These are phyloP conservation scores for Catocala nupta DNA, from an alignment of 2,888 invertebrate species.

Conservation along the genomic window DNA sequence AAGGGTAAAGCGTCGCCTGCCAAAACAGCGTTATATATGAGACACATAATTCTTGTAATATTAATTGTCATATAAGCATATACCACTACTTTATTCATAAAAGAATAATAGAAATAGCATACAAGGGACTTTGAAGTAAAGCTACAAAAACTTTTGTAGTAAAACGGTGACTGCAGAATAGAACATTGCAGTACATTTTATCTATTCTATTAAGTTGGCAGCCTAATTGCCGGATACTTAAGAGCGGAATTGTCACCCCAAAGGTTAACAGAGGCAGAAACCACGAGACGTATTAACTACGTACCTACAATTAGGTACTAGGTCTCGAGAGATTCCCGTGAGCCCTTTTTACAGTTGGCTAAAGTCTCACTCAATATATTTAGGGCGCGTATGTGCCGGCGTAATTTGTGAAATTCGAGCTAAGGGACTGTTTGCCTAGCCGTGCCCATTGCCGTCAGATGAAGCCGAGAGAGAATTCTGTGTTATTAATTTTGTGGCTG, in stretches of 20 bases:
- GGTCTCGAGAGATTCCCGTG: slow-evolving; percentile 48
- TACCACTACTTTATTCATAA: too few species aligned
- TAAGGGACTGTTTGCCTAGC: slow-evolving; percentile 54
- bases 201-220: slow-evolving; percentile 24
- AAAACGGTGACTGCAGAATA: slow-evolving; percentile 3
- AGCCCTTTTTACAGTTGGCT: slow-evolving; percentile 57
- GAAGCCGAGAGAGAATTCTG: slow-evolving; percentile 45
- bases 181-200: slow-evolving; percentile 17
- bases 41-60: too few species aligned
- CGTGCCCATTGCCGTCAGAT: slow-evolving; percentile 36
- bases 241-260: slow-evolving; percentile 33
- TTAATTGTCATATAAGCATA: too few species aligned
- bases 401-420: slow-evolving; percentile 61
- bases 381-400: slow-evolving; percentile 47
- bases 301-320: slow-evolving; percentile 48
- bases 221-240: slow-evolving; percentile 34
- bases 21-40: too few species aligned
- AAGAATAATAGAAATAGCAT: too few species aligned
- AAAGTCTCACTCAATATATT: slow-evolving; percentile 57
- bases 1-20: too few species aligned
- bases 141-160: background rate
- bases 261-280: slow-evolving; percentile 24
- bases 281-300: slow-evolving; percentile 46
- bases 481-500: slow-evolving; percentile 53
- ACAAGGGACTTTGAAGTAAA: background rate